Conservation (phyloP, 2,888 invertebrate species). For the Craniophora ligustri region DNA sequence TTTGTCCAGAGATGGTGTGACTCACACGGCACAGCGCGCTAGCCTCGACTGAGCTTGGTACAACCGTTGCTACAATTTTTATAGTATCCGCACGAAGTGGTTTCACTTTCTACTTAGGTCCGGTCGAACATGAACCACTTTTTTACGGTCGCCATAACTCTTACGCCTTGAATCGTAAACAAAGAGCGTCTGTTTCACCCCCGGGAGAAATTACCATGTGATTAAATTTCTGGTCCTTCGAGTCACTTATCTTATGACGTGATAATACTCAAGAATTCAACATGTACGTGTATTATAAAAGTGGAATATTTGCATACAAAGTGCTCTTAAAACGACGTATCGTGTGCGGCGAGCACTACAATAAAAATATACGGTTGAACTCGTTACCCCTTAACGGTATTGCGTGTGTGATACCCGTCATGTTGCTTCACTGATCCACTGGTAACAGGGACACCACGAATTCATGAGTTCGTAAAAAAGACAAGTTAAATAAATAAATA, state of each 20-base stretch:
- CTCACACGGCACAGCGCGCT: slow-evolving; percentile 64
- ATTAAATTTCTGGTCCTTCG: slow-evolving; percentile 20
- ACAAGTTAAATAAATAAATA: too few relatives aligned
- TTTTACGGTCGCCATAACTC: slow-evolving; percentile 70
- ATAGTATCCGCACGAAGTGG: slow-evolving; percentile 77
- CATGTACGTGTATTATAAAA: slow-evolving; percentile 24
- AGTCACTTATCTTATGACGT: slow-evolving; percentile 37
- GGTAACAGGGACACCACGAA: not conserved
- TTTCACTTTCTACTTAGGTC: slow-evolving; percentile 86
- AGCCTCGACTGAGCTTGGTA: slow-evolving; percentile 78
- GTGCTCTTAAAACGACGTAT: slow-evolving; percentile 33
- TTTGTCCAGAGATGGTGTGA: slow-evolving; percentile 64
- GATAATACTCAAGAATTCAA: slow-evolving; percentile 1
- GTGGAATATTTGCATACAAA: slow-evolving; percentile 18
- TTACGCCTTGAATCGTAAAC: slow-evolving; percentile 70
- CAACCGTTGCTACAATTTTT: slow-evolving; percentile 79
- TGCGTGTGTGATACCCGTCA: not conserved
- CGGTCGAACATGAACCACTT: slow-evolving; percentile 81
- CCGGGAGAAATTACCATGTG: slow-evolving; percentile 49
- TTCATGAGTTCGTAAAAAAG: too few relatives aligned
- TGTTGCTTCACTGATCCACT: slow-evolving; percentile 7
- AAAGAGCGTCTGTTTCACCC: slow-evolving; percentile 60
- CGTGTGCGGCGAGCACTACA: slow-evolving; percentile 18
- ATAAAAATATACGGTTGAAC: slow-evolving; percentile 9
- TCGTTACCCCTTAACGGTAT: not conserved